phyloP scores from a whole-genome alignment of 2,113 vertebrate species.

The Phalacrocorax brasilianus region DNA sequence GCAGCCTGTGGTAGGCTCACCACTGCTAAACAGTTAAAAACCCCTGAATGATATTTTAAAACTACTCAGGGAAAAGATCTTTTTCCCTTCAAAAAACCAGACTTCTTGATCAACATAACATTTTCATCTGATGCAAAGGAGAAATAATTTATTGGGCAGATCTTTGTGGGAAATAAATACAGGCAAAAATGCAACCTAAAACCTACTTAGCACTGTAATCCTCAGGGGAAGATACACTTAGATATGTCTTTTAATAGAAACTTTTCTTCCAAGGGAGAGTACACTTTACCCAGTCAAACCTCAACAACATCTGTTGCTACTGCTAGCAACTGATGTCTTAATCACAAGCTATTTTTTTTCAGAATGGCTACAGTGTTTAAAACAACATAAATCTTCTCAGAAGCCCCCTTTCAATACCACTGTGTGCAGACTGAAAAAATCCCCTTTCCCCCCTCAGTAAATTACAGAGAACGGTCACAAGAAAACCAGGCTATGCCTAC shows the following conservation, averaged over 20 bases:
- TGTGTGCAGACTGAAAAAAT: neutral
- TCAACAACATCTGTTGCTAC: conserved; percentile 52
- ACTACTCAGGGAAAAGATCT: neutral
- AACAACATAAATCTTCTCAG: conserved; percentile 11
- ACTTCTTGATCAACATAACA: conserved; percentile 13
- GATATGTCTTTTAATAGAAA: conserved; percentile 56
- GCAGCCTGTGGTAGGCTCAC: neutral
- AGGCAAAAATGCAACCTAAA: conserved; percentile 40
- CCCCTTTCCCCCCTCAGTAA: neutral
- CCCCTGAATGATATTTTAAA: neutral
- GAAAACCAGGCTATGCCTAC: neutral
- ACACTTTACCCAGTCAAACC: conserved; percentile 28
- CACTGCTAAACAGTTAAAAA: neutral
- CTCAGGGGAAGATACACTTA: conserved; percentile 37
- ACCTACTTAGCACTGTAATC: conserved; percentile 50
- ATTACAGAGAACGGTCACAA: neutral
- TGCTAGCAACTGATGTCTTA: conserved; percentile 61
- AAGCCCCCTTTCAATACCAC: neutral
- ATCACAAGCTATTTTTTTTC: conserved; percentile 57
- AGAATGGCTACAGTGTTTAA: conserved; percentile 54
- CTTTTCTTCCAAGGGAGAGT: conserved; percentile 59
- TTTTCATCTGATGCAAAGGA: conserved; percentile 19
- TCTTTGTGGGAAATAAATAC: conserved; percentile 38
- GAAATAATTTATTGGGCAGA: conserved; percentile 29
- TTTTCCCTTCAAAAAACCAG: conserved; percentile 21